Base-by-base conservation (phyloP, 2,888 invertebrate species). In the Agrotis ipsilon region DNA sequence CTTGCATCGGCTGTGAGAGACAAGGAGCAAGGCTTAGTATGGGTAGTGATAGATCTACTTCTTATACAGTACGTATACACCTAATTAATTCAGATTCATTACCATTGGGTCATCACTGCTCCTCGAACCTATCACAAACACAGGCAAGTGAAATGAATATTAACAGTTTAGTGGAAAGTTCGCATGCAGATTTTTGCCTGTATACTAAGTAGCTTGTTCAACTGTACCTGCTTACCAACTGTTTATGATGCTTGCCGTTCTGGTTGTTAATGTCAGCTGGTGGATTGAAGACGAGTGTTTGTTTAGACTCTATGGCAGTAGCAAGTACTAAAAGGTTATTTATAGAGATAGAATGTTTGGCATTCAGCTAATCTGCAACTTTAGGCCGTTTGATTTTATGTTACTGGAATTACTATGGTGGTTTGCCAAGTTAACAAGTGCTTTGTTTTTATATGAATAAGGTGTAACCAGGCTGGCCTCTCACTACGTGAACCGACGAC, bases 241-340 rank as follows among this genome's bases (percentile, higher is more conserved):
- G 69, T 78, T 74, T 77, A 75, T 51, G 66, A 65, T 48, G 39
- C 13, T 70, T 11, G 46, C 27, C 14, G 11, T 27, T 39, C 48
- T 49, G 65, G 49, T 72, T 70, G 68, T 39, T 70, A 63, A 75
- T 77, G 55, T 59, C 63, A 61, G 60, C 51, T 68, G 52, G 4
- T 32, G 65, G 58, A 62, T 72, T 48, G 48, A 24, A 61, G 21
- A 39, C 21, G 13, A 39, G 43, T 59, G 48, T 62, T 57, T 62
- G 39, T 78, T 62, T 46, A 43, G 52, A 19, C 48, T 59, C 49
- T 18, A 18, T 32, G 14, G 3, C 16, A 46, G 19, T 67, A 19
- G 2, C 3, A 24, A n/a, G 14, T 71, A 32, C 19, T 43, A 45
- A 45, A 16, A 9, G 14, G 27, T n/a, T 68, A 55, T 73, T 55